Percentiles rank a stretch among this genome's conserved stretches.
Conservation (phyloP, 2,888 invertebrate genomes). For the Tipula helvola region DNA sequence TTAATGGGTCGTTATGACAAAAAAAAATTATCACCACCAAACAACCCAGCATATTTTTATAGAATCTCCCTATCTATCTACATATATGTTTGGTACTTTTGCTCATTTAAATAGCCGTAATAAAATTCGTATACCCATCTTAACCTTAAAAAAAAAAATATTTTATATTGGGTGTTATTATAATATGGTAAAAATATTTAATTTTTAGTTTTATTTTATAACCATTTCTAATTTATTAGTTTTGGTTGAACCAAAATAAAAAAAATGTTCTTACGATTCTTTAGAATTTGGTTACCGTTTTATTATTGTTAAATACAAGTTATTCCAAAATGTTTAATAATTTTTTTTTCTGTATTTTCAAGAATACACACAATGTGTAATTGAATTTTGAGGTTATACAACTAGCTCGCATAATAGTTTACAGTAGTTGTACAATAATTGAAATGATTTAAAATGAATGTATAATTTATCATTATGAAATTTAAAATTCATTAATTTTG, state of each 20-base stretch:
- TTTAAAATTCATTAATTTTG: neutral
- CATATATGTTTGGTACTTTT: neutral
- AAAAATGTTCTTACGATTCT: neutral
- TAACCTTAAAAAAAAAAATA: neutral
- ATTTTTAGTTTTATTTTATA: neutral
- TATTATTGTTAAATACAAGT: neutral
- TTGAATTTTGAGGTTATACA: neutral
- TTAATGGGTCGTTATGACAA: too few relatives aligned
- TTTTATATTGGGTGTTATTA: neutral
- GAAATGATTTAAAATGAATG: neutral
- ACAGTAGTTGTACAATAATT: neutral
- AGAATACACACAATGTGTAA: neutral
- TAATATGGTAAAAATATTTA: neutral
- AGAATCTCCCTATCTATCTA: neutral
- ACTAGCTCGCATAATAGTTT: neutral
- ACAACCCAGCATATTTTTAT: neutral
- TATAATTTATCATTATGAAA: neutral
- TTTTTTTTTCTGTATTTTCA: neutral
- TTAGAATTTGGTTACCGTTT: neutral
- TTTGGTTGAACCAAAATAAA: neutral
- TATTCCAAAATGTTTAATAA: neutral
- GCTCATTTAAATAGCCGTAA: neutral
- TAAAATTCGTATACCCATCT: neutral
- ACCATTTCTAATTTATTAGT: constrained; percentile 4
- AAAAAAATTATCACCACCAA: neutral